phyloP scores from a whole-genome alignment of 2,797 vertebrate species.

The Tauraco hartlaubi region DNA sequence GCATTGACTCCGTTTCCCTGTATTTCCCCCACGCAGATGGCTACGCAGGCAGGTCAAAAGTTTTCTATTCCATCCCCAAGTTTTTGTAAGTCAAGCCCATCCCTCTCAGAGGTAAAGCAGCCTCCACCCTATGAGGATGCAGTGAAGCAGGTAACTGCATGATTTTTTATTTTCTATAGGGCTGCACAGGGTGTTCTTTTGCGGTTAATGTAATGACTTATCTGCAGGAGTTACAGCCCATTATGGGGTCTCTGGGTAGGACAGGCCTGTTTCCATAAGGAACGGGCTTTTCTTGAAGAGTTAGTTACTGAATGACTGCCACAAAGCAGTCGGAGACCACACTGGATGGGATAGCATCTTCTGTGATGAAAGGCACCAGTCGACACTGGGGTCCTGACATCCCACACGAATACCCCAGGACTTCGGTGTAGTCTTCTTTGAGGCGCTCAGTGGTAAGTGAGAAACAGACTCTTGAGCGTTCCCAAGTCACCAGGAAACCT shows the following conservation, averaged over 20 bases:
- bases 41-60: constrained; percentile 89
- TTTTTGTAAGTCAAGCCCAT: constrained; percentile 90
- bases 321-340: background rate
- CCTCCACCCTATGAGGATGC: constrained; percentile 97
- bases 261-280: background rate
- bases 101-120: constrained; percentile 90
- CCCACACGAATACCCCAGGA: background rate
- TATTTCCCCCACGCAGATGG: constrained; percentile 87
- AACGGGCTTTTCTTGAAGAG: background rate
- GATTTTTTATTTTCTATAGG: background rate
- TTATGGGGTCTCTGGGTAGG: background rate
- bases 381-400: background rate
- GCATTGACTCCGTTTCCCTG: constrained; percentile 62
- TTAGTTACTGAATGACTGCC: background rate
- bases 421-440: background rate
- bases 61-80: constrained; percentile 86
- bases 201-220: background rate
- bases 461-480: background rate
- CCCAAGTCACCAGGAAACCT: background rate
- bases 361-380: background rate
- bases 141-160: constrained; percentile 91
- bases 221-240: background rate
- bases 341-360: background rate
- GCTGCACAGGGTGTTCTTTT: background rate
- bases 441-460: background rate